These are phyloP conservation scores for Noctua fimbriata DNA, from an alignment of 2,888 invertebrate species.

Conservation along the genomic window DNA sequence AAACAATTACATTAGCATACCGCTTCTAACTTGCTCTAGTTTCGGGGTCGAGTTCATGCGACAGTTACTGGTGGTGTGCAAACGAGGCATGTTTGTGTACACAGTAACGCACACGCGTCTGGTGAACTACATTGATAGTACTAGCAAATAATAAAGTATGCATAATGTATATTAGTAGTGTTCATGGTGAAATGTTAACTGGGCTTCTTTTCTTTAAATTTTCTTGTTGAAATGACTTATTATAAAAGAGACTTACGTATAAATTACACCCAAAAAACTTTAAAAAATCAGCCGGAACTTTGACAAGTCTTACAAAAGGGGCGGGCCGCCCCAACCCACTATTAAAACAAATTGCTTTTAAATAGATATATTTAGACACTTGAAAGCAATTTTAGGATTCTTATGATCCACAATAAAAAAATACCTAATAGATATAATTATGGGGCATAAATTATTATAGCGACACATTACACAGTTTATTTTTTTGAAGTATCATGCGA, in stretches of 20 bases:
- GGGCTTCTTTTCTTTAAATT: background rate
- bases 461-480: background rate
- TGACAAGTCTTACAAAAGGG: background rate
- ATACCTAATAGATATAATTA: background rate
- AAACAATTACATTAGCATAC: conserved; percentile 45
- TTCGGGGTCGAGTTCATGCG: conserved; percentile 59
- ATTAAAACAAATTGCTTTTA: background rate
- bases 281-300: background rate
- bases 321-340: background rate
- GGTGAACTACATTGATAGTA: background rate
- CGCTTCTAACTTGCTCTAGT: conserved; percentile 33
- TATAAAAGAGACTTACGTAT: too few species aligned
- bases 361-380: background rate
- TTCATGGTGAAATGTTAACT: background rate
- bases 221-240: background rate
- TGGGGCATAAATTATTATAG: background rate
- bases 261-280: too few species aligned
- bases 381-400: background rate
- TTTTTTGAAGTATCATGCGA: background rate
- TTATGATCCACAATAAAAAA: background rate
- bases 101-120: background rate
- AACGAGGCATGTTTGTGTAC: conserved; percentile 33
- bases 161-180: background rate
- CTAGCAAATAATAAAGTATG: background rate
- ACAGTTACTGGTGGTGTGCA: conserved; percentile 34